Conservation (phyloP, 1,140 invertebrate species). For the Lamellibrachia luymesi region DNA sequence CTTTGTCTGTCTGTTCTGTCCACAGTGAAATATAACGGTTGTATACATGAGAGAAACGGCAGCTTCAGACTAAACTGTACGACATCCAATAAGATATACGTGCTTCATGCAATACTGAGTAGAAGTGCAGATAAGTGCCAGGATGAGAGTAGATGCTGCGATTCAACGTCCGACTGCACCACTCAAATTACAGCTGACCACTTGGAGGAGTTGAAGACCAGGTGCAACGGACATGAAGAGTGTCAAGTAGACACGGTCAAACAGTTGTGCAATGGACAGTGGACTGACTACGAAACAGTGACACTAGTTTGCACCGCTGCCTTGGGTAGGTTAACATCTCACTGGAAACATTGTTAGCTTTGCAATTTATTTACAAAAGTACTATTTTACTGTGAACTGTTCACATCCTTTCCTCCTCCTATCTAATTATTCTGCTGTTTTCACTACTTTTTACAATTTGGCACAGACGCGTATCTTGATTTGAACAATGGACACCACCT, state of each 20-base stretch:
- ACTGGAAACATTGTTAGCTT: neutral
- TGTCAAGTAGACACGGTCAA: neutral
- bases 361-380: neutral
- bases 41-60: neutral
- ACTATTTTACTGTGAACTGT: neutral
- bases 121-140: neutral
- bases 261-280: neutral
- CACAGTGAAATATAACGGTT: neutral
- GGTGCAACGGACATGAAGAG: neutral
- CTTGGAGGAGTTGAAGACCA: neutral
- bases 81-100: neutral
- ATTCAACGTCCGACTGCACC: neutral
- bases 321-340: neutral
- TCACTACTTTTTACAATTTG: neutral
- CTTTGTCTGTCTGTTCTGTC: neutral
- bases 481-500: neutral
- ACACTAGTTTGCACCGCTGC: neutral
- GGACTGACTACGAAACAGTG: neutral
- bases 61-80: neutral
- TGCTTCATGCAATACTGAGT: neutral
- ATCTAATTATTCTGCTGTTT: neutral
- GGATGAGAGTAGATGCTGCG: neutral
- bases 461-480: neutral
- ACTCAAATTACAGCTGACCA: neutral
- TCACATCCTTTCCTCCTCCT: neutral